Evolutionary conservation across 1,140 invertebrate species (phyloP), one percentile per base, ranked within the genome.

Genomic region (Notospermus geniculatus): DNA sequence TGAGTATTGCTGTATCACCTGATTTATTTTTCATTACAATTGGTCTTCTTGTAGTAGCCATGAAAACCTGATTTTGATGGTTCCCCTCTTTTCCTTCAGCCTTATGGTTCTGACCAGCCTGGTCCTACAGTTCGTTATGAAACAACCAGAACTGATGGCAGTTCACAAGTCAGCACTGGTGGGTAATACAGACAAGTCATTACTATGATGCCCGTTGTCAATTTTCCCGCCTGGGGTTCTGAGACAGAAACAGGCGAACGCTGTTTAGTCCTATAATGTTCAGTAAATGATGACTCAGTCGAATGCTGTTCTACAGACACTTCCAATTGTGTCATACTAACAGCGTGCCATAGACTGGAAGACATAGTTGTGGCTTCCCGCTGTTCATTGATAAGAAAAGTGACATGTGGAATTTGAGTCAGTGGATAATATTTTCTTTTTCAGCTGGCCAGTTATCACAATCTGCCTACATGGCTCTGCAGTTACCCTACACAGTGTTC

Each of bases 401-500:
- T n/a, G n/a, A n/a, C n/a, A n/a, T n/a, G n/a, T n/a, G n/a, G n/a
- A n/a, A n/a, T n/a, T n/a, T n/a, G n/a, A n/a, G n/a, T n/a, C n/a
- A n/a, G n/a, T n/a, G 41, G 15, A n/a, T n/a, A n/a, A 39, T 60
- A 19, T 59, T 22, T 56, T 27, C 50, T 54, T 64, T 68, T 61
- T 41, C 69, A 78, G 77, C 90, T 30, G 89, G 91, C 0, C 96
- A 99, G 79, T 75, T 98, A 28, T 88, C 93, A 0, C 94, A 98
- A 79, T 93, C 92, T 23, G 90, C 93, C 0, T 90, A 98, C 75
- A 91, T 91, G 75, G 87, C 93, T 2, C 83, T 99, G 17, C 93
- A 96, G 80, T 80, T 97, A 45, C 96, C 97, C 0, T 99, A 95
- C 77, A 90, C 89, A 0, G 89, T 95, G 45, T 98, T 98, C 81